Conservation (phyloP, 2,797 vertebrate genomes). For the Darevskia nairensis region DNA sequence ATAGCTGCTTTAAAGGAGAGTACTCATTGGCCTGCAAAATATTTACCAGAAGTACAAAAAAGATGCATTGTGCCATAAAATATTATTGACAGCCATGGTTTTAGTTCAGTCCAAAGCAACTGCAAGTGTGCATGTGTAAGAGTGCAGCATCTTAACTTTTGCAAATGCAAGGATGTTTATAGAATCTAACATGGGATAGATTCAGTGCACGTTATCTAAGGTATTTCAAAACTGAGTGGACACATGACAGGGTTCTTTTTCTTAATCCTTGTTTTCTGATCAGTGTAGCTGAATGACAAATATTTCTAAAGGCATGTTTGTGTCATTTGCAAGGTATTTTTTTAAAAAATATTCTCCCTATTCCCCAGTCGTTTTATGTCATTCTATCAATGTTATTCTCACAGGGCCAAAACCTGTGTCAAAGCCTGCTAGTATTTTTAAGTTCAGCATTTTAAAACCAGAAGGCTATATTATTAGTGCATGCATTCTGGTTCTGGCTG, state of each 20-base stretch:
- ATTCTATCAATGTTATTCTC: neutral
- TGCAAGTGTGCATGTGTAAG: neutral
- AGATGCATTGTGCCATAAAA: conserved; percentile 59
- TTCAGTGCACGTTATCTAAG: neutral
- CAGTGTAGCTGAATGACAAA: neutral
- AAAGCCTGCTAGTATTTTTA: neutral
- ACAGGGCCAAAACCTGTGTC: neutral
- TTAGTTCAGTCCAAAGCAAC: neutral
- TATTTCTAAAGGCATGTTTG: neutral
- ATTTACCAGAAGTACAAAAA: neutral
- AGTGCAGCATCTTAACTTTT: neutral
- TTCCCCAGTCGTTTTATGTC: neutral
- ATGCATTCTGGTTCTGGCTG: neutral
- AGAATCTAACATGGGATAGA: neutral
- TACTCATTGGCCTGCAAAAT: neutral
- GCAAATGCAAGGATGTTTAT: neutral
- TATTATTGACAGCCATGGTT: neutral
- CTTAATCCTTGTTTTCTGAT: neutral
- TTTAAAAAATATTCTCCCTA: neutral
- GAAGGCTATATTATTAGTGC: neutral
- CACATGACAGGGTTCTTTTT: neutral
- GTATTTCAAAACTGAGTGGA: neutral
- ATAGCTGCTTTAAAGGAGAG: conserved; percentile 31
- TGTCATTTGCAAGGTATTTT: neutral
- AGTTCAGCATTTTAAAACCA: neutral